A percentile compares a stretch with the other conserved stretches of the same genome.
Conservation (phyloP, 92 coral and sea anemone genomes). For the Diadumene lineata region DNA sequence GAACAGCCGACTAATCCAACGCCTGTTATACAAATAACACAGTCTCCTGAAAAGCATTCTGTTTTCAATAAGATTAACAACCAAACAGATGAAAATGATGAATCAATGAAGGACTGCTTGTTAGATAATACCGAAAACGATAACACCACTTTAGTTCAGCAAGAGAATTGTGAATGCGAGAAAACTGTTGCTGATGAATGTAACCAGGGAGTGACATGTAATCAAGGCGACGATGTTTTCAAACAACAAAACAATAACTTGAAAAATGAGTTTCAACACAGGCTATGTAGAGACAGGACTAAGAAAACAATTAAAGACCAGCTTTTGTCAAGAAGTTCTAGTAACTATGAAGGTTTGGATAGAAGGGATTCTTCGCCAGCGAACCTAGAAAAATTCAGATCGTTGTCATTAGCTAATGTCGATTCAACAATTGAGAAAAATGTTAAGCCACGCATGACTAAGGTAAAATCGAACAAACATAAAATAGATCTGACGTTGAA, state of each 20-base stretch:
- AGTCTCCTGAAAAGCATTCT: neutral
- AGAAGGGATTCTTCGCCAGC: neutral
- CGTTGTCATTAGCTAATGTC: neutral
- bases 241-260: too few relatives aligned
- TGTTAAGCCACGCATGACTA: neutral
- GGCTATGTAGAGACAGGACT: neutral
- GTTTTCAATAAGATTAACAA: neutral
- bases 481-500: neutral
- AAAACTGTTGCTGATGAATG: neutral
- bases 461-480: neutral
- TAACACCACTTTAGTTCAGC: neutral
- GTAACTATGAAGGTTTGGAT: neutral
- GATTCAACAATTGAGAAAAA: neutral
- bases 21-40: conserved; percentile 16
- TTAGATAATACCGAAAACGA: neutral
- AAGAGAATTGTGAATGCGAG: neutral
- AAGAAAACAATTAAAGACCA: neutral
- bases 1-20: neutral
- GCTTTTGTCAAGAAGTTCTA: neutral
- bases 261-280: too few relatives aligned
- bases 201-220: neutral
- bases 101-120: neutral
- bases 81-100: neutral
- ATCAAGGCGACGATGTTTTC: neutral
- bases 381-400: neutral